Evolutionary conservation across 2,797 vertebrate genomes (phyloP), one percentile per base, ranked within the genome.

Genomic region (Tadarida brasiliensis): DNA sequence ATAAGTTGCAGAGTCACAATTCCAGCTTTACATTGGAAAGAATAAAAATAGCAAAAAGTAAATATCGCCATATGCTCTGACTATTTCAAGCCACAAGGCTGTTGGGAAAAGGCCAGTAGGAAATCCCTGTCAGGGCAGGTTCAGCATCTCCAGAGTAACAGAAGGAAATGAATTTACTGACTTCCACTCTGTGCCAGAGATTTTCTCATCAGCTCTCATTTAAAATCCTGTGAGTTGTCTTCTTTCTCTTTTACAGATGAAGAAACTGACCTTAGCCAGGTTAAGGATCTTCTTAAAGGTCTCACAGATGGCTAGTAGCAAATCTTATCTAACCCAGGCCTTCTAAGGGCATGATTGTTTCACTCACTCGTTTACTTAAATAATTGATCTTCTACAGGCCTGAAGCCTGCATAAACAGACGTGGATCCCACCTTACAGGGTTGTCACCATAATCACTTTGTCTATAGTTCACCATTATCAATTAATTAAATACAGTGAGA

Each of bases 11-110:
- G 10, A 90, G 39, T 70, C 39, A 35, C 56, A 87, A 95, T 87
- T 96, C 33, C 73, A 51, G 35, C 63, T 94, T 82, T 80, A 73
- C 39, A 47, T 2, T 16, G 47, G 93, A 87, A 92, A 63, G 19
- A 24, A 24, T 57, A 22, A 92, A 91, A 91, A 90, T 59, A 54
- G 63, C 68, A 86, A 88, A 87, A 88, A 78, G 35, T 67, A 95
- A 96, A 61, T 86, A 78, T 83, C 14, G 19, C 87, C 70, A 51
- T 74, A 73, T 70, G 57, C 22, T 83, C 71, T 92, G 26, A 28
- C 49, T 86, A 26, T 87, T 92, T 95, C 44, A 82, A 61, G 63
- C 57, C 77, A 56, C 16, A 44, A 51, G 26, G 28, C 54, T 77
- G n/a, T 78, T 44, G 63, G 67, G 33, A 57, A 94, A 91, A 85